A percentile compares a stretch with the other conserved stretches of the same genome.
phyloP scores from a whole-genome alignment of 1,140 invertebrate species.

The Lineus longissimus region DNA sequence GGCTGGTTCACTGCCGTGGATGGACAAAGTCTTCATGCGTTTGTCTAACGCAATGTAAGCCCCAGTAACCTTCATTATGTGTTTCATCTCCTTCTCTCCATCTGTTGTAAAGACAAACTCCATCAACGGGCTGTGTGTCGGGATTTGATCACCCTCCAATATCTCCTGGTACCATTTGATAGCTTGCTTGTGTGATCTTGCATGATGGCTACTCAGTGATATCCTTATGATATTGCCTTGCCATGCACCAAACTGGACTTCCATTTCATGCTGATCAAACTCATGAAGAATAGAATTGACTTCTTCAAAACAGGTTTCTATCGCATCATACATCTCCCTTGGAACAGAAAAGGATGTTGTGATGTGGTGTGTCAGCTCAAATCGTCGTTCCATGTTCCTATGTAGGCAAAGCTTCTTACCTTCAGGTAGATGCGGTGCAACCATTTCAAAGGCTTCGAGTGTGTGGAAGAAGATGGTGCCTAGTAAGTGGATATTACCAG shows the following conservation, averaged over 20 bases:
- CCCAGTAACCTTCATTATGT: constrained; percentile 21
- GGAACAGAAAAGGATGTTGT: too few relatives aligned
- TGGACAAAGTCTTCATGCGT: constrained; percentile 24
- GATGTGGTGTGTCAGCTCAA: too few relatives aligned
- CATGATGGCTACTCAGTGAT: neutral
- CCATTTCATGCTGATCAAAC: neutral
- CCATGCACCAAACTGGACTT: neutral
- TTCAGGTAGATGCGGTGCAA: too few relatives aligned
- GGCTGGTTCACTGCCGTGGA: constrained; percentile 24
- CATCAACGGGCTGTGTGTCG: constrained; percentile 18
- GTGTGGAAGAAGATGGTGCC: too few relatives aligned
- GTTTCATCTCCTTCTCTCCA: constrained; percentile 21
- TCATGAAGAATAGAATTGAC: too few relatives aligned
- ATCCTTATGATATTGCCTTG: neutral
- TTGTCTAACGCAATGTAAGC: constrained; percentile 26
- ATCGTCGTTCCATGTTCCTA: too few relatives aligned
- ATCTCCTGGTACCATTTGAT: neutral
- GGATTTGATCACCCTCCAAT: constrained; percentile 23
- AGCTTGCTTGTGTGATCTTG: constrained; percentile 6
- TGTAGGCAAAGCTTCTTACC: too few relatives aligned
- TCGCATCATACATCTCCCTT: too few relatives aligned
- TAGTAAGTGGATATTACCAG: too few relatives aligned
- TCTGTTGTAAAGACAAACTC: constrained; percentile 21
- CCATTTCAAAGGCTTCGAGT: too few relatives aligned
- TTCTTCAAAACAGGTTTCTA: too few relatives aligned